These are phyloP conservation scores for Platyrinchus mystaceus DNA, from an alignment of 2,797 vertebrate genomes.

Conservation along the genomic window DNA sequence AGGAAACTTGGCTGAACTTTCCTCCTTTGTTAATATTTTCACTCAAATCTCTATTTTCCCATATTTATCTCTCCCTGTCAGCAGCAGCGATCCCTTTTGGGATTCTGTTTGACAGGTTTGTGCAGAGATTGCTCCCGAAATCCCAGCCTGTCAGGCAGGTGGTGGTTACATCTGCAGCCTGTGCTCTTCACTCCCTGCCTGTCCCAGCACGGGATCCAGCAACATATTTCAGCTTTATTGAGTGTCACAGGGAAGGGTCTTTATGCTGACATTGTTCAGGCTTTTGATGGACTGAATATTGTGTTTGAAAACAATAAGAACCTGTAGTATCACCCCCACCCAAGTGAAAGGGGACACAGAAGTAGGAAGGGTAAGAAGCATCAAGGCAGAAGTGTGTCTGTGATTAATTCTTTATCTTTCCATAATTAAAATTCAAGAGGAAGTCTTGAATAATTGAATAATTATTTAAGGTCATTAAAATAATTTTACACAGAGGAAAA, in stretches of 20 bases:
- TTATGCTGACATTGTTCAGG: background rate
- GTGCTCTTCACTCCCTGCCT: background rate
- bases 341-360: background rate
- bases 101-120: background rate
- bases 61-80: background rate
- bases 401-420: background rate
- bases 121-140: fast-evolving
- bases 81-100: background rate
- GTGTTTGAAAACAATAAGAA: fast-evolving
- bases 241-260: background rate
- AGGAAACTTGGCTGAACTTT: background rate
- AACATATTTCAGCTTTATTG: background rate
- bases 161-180: background rate
- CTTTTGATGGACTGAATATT: background rate
- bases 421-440: background rate
- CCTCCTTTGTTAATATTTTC: background rate
- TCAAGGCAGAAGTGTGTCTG: background rate
- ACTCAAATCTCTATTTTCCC: background rate
- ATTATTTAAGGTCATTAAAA: background rate
- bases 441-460: background rate
- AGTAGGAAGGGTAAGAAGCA: background rate
- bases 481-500: background rate
- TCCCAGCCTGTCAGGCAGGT: background rate
- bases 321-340: background rate
- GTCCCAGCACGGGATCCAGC: background rate